A percentile compares a stretch with the other conserved stretches of the same genome.
These are phyloP conservation scores for Calliphora vomitoria DNA, from an alignment of 2,888 invertebrate species.

Conservation along the genomic window DNA sequence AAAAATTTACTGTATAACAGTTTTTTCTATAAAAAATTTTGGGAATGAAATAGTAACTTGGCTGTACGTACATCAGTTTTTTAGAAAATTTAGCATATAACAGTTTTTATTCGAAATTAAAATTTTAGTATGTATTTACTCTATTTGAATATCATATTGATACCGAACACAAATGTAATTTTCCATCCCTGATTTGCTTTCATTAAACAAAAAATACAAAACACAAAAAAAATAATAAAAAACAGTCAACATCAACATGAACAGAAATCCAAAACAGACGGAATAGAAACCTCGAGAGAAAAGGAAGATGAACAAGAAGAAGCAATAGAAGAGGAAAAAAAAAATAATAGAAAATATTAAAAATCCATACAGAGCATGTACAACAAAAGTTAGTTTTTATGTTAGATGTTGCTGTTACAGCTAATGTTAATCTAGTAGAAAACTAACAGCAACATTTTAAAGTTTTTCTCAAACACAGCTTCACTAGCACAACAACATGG, in stretches of 20 bases:
- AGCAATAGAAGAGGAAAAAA: background rate
- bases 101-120: too few species aligned
- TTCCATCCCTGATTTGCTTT: conserved; percentile 10
- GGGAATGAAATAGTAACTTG: too few species aligned
- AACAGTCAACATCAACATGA: conserved; percentile 25
- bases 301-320: conserved; percentile 23
- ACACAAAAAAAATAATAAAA: background rate
- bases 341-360: conserved; percentile 35
- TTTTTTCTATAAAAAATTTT: too few species aligned
- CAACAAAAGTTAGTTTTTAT: conserved; percentile 36
- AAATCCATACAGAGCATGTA: conserved; percentile 51
- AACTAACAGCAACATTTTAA: conserved; percentile 52
- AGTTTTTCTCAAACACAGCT: conserved; percentile 22
- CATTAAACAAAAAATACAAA: too few species aligned
- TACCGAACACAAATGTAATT: too few species aligned
- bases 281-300: conserved; percentile 34
- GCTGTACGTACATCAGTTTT: too few species aligned
- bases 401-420: conserved; percentile 36
- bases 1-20: too few species aligned
- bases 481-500: conserved; percentile 22
- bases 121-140: too few species aligned
- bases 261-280: conserved; percentile 34
- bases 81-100: too few species aligned
- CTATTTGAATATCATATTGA: too few species aligned
- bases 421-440: conserved; percentile 36